Base-by-base conservation (phyloP, 2,797 vertebrate genomes). In the Micropoecilia bifurca region DNA sequence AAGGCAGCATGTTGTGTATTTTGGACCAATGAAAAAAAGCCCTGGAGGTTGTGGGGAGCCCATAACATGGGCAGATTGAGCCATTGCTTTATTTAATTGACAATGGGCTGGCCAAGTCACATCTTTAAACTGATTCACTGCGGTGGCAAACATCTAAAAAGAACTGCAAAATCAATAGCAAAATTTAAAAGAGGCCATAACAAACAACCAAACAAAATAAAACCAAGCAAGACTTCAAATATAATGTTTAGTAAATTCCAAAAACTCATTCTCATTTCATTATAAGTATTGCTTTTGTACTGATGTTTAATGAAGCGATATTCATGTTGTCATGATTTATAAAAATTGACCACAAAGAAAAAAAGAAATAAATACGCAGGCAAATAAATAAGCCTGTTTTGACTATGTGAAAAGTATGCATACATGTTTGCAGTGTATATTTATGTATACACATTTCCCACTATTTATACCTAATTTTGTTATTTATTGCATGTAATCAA, bases 91-190 rank as follows among this genome's bases (percentile, higher is more conserved):
- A 43, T 59, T n/a, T 59, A 75, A 75, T 45, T 61, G 55, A 41
- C 39, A 61, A 4, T 6, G 16, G n/a, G 5, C 20, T 30, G 73
- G 28, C 16, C 39, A 55, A 45, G n/a, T 45, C 25, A 75, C 73
- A 74, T 55, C 73, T 75, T 57, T 74, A 57, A 74, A 74, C 50
- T 46, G 57, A 74, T 74, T 74, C 73, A 57, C 73, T 45, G 47
- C 30, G 25, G 71, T 74, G 36, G 25, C 41, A 14, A 57, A 16
- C 53, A n/a, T 9, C 36, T 10, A 2, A 28, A 48, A 59, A 59
- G 36, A 28, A 46, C 16, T 10, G 39, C 41, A 20, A 59, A 75
- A 75, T n/a, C 41, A 9, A 75, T 75, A n/a, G 36, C 33, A 55
- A 57, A n/a, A 28, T 55, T 41, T 43, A 43, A 9, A 41, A 43